These are phyloP conservation scores for Apomyelois bistriatella DNA, from an alignment of 2,888 invertebrate genomes.

Conservation along the genomic window DNA sequence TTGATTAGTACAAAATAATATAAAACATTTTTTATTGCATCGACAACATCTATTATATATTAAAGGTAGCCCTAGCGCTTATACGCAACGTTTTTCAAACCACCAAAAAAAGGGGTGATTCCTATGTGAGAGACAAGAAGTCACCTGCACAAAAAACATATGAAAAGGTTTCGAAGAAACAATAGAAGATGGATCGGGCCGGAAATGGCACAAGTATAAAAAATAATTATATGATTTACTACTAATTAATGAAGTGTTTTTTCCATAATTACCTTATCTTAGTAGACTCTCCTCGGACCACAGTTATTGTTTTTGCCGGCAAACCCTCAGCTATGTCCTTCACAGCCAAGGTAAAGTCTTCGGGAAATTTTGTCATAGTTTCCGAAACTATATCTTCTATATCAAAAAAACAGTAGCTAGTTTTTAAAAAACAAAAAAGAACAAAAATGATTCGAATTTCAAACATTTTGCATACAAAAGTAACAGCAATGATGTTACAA, in stretches of 20 bases:
- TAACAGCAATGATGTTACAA: background rate
- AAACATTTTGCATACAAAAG: slow-evolving; percentile 19
- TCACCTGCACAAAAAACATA: too few species aligned
- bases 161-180: too few species aligned
- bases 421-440: slow-evolving; percentile 16
- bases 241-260: background rate
- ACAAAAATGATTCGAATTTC: slow-evolving; percentile 23
- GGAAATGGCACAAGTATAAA: too few species aligned
- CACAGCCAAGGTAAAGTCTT: slow-evolving; percentile 56
- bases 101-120: too few species aligned
- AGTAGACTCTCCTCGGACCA: slow-evolving; percentile 64
- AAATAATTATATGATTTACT: too few species aligned
- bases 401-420: slow-evolving; percentile 44
- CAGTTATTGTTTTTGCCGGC: slow-evolving; percentile 53
- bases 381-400: slow-evolving; percentile 50
- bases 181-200: too few species aligned
- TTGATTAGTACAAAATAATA: too few species aligned
- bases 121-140: too few species aligned
- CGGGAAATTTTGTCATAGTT: slow-evolving; percentile 44
- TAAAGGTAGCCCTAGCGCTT: too few species aligned
- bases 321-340: slow-evolving; percentile 65
- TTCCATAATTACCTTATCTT: slow-evolving; percentile 48
- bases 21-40: too few species aligned
- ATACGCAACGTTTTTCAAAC: too few species aligned
- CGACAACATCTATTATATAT: too few species aligned